These are phyloP conservation scores for Pterobdella sp. DNA, from an alignment of 2,888 invertebrate genomes.

Conservation along the genomic window DNA sequence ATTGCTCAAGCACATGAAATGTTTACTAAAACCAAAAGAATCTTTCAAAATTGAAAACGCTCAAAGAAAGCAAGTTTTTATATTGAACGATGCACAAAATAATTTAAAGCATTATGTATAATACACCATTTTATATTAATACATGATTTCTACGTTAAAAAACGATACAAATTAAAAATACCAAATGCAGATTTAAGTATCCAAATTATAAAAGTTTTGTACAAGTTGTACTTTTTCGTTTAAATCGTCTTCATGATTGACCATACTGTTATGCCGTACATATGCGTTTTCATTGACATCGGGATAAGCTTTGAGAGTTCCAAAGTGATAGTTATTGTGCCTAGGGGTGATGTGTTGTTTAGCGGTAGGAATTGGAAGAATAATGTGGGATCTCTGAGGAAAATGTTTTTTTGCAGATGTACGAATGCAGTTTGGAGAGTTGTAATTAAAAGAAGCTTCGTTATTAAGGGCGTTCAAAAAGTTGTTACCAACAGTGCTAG, in stretches of 20 bases:
- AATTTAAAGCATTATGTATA: not conserved
- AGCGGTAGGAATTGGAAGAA: not conserved
- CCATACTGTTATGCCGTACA: not conserved
- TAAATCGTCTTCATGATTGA: not conserved
- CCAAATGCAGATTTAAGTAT: not conserved
- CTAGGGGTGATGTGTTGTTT: not conserved
- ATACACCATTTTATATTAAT: not conserved
- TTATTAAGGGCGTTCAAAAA: not conserved
- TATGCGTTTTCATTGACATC: not conserved
- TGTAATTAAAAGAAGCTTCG: not conserved
- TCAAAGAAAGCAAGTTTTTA: not conserved
- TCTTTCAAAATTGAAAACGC: not conserved
- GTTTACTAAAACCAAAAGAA: not conserved
- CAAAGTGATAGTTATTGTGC: not conserved
- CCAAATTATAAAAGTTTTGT: conserved; percentile 2
- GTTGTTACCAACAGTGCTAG: not conserved
- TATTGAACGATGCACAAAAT: not conserved
- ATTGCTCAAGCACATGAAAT: not conserved
- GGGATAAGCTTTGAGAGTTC: not conserved
- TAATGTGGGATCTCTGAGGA: not conserved
- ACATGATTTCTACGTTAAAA: not conserved
- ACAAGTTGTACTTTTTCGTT: conserved; percentile 4
- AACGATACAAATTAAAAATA: not conserved
- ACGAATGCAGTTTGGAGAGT: not conserved
- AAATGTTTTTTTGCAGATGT: not conserved